These are phyloP conservation scores for Haplotaxodon microlepis DNA, from an alignment of 2,113 vertebrate genomes.

Conservation along the genomic window DNA sequence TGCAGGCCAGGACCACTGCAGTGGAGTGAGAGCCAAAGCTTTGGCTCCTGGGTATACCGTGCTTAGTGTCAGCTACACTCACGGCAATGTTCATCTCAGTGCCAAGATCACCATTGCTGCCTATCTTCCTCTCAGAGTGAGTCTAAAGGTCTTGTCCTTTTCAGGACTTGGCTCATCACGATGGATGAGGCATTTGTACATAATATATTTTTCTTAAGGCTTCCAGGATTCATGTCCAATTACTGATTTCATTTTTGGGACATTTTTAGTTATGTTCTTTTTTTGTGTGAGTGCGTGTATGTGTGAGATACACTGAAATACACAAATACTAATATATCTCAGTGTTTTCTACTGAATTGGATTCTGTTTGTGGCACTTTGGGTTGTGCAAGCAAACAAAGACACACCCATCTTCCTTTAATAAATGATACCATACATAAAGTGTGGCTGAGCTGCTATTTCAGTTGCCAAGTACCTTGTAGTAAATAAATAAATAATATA, in stretches of 20 bases:
- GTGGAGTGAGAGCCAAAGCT: constrained; percentile 79
- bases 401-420: neutral
- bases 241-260: neutral
- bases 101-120: constrained; percentile 85
- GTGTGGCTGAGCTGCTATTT: neutral
- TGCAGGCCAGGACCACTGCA: constrained; percentile 77
- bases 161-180: neutral
- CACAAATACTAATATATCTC: neutral
- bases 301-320: neutral
- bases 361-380: neutral
- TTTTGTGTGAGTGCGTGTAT: neutral
- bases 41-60: constrained; percentile 76
- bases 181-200: neutral
- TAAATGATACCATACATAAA: neutral
- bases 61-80: constrained; percentile 82
- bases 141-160: constrained; percentile 18
- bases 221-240: neutral
- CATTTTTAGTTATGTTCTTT: neutral
- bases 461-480: neutral
- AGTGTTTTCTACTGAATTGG: neutral
- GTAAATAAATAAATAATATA: neutral
- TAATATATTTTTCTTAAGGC: neutral
- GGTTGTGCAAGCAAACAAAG: neutral
- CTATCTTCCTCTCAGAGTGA: constrained; percentile 83
- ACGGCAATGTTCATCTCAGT: constrained; percentile 76